Conservation (phyloP, 2,888 invertebrate genomes). For the Mechanitis messenoides region DNA sequence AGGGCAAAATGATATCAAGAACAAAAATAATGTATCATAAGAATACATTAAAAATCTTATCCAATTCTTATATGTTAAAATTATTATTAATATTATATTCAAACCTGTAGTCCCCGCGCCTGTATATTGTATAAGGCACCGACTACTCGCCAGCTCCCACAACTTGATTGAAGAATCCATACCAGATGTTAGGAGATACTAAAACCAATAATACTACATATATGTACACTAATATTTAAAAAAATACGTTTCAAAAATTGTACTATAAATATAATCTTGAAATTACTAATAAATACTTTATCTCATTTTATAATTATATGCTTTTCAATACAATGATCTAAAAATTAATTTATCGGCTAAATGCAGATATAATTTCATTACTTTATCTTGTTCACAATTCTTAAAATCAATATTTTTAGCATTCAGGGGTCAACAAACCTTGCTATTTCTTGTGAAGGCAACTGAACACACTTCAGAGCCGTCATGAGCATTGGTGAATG, state of each 20-base stretch:
- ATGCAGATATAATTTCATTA: too few species aligned
- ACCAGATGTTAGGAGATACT: constrained; percentile 96
- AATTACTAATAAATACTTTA: not conserved
- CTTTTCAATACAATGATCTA: too few species aligned
- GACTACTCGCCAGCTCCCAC: constrained; percentile 98
- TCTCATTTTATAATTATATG: not conserved
- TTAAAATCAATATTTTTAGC: too few species aligned
- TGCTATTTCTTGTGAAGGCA: constrained; percentile 95
- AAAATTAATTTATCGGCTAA: too few species aligned
- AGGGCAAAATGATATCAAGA: not conserved
- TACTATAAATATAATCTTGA: too few species aligned
- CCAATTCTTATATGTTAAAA: too few species aligned
- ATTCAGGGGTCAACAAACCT: constrained; percentile 74
- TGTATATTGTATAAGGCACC: constrained; percentile 98
- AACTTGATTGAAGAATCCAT: constrained; percentile 97
- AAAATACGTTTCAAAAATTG: not conserved
- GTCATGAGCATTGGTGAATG: constrained; percentile 95
- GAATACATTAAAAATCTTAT: too few species aligned
- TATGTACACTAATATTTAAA: not conserved
- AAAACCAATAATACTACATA: constrained; percentile 31
- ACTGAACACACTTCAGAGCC: constrained; percentile 96
- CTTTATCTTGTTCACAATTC: too few species aligned
- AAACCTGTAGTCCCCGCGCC: constrained; percentile 91
- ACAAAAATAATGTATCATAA: too few species aligned
- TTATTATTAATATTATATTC: not conserved